A percentile compares a stretch with the other conserved stretches of the same genome.
Conservation (phyloP, 2,888 invertebrate genomes). For the Idaea straminata region DNA sequence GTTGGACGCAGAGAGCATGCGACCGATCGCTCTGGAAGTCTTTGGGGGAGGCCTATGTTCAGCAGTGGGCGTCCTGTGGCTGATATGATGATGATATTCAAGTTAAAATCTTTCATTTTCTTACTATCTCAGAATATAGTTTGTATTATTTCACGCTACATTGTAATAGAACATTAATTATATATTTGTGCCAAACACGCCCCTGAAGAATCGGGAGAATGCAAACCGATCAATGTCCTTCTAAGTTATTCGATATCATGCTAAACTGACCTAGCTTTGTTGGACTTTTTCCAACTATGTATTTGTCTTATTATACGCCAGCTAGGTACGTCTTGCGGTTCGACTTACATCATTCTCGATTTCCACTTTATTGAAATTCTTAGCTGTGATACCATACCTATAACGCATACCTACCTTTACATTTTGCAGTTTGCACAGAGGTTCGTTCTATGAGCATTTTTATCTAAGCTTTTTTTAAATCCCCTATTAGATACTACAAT, state of each 20-base stretch:
- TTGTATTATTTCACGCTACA: neutral
- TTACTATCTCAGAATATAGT: neutral
- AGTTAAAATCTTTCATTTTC: neutral
- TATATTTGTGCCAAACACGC: neutral
- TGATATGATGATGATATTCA: too few relatives aligned
- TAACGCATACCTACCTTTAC: too few relatives aligned
- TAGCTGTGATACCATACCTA: too few relatives aligned
- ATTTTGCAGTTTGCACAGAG: too few relatives aligned
- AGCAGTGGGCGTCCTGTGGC: too few relatives aligned
- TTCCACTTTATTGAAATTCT: too few relatives aligned
- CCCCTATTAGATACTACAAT: too few relatives aligned
- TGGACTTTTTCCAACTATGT: slow-evolving; percentile 8
- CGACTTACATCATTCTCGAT: neutral
- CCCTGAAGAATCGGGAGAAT: neutral
- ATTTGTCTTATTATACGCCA: neutral
- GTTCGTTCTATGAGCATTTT: too few relatives aligned
- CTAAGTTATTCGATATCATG: neutral
- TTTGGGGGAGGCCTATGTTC: too few relatives aligned
- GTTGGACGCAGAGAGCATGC: too few relatives aligned
- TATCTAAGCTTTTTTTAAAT: too few relatives aligned
- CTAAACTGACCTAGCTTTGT: neutral
- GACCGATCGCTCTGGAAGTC: too few relatives aligned
- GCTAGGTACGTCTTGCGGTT: neutral
- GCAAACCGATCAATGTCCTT: neutral
- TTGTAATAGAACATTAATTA: neutral